A percentile compares a stretch with the other conserved stretches of the same genome.
Conservation (phyloP, 2,113 vertebrate genomes). For the Ammodytes dubius region DNA sequence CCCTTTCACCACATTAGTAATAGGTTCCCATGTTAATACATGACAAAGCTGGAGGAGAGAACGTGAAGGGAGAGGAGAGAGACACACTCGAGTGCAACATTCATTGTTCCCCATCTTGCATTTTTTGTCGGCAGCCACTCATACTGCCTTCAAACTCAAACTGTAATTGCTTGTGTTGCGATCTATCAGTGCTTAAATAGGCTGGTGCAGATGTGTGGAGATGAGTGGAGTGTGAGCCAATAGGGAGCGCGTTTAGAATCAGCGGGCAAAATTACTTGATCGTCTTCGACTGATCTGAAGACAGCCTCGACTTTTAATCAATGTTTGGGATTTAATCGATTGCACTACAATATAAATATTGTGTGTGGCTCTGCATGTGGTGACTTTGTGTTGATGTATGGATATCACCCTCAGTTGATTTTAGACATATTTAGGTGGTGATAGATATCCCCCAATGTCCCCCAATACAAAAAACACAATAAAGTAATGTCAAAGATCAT, state of each 20-base stretch:
- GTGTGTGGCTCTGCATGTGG: not conserved
- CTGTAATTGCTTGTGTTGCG: conserved; percentile 61
- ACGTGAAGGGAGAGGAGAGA: conserved; percentile 29
- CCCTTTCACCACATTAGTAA: conserved; percentile 62
- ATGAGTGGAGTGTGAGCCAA: conserved; percentile 5
- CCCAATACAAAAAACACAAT: not conserved
- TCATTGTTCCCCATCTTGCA: conserved; percentile 69
- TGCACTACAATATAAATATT: conserved; percentile 23
- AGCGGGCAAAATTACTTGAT: conserved; percentile 69
- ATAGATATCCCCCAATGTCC: conserved; percentile 9
- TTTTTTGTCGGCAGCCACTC: conserved; percentile 60
- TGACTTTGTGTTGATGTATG: not conserved
- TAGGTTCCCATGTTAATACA: conserved; percentile 61
- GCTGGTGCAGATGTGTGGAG: not conserved
- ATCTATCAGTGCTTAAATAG: conserved; percentile 53
- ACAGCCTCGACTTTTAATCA: conserved; percentile 67
- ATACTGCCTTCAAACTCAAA: conserved; percentile 61
- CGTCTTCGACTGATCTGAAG: conserved; percentile 62
- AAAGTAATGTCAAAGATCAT: conserved; percentile 23
- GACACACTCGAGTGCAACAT: conserved; percentile 30
- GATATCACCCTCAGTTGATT: not conserved
- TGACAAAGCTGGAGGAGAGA: conserved; percentile 38
- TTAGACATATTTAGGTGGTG: conserved; percentile 5
- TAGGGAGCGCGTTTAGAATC: conserved; percentile 33
- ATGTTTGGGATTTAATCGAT: conserved; percentile 53